Conservation (phyloP, 2,888 invertebrate genomes). For the Cistogaster globosa region DNA sequence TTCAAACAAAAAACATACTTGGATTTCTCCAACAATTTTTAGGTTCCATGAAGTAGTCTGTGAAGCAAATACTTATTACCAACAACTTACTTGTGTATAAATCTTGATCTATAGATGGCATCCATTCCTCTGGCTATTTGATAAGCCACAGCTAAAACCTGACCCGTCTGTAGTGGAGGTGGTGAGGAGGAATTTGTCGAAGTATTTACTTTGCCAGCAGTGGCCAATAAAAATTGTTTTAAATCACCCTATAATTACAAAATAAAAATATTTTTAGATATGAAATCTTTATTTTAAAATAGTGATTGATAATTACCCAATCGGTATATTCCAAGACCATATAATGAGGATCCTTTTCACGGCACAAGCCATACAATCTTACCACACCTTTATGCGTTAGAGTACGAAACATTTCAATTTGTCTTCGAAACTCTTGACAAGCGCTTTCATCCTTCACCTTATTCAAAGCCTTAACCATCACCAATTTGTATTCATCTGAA, state of each 20-base stretch:
- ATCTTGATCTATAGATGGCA: constrained; percentile 88
- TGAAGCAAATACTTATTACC: neutral
- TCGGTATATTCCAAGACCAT: constrained; percentile 96
- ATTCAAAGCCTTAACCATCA: constrained; percentile 90
- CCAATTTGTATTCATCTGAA: constrained; percentile 80
- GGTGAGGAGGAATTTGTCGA: constrained; percentile 78
- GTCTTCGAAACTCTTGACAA: constrained; percentile 93
- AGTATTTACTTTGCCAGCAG: constrained; percentile 81
- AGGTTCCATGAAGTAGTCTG: neutral
- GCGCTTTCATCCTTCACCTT: constrained; percentile 90
- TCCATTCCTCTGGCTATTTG: constrained; percentile 93
- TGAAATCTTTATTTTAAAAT: neutral
- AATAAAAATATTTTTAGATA: neutral
- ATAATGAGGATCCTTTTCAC: constrained; percentile 93
- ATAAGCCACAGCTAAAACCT: constrained; percentile 87
- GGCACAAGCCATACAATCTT: constrained; percentile 91
- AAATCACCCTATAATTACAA: constrained; percentile 90
- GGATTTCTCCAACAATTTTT: too few relatives aligned
- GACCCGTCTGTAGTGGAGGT: constrained; percentile 87
- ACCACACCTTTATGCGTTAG: constrained; percentile 92
- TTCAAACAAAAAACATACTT: too few relatives aligned
- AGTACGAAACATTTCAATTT: constrained; percentile 93
- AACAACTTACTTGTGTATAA: constrained; percentile 89
- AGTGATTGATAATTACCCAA: constrained; percentile 87
- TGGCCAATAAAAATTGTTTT: constrained; percentile 92